Base-by-base conservation (phyloP, 1,140 invertebrate species). In the Saccostrea echinata region DNA sequence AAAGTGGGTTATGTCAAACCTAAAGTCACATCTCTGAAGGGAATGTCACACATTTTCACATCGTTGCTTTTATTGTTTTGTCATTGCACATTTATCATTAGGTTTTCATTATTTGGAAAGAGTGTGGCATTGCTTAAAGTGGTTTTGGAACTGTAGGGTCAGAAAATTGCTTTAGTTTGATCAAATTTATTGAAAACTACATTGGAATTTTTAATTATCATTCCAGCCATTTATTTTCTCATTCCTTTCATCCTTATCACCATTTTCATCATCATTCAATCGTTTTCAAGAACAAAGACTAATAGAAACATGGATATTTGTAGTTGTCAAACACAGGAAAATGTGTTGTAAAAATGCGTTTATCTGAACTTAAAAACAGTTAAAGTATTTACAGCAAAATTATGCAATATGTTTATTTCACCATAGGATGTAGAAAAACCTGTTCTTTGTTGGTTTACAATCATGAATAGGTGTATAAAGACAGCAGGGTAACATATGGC, bases 41-140 rank as follows among this genome's bases (percentile, higher is more conserved):
- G 24, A 64, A n/a, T 64, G 57, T 64, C 57, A 43, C 43, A 43
- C 43, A 64, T 64, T 64, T 64, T 64, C n/a, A 64, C 57, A 64
- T 33, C 24, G 11, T 76, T 18, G 68, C 68, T 76, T 76, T 76
- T 76, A 33, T 27, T 30, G 68, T 76, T 76, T 16, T 76, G 68
- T 76, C 68, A 76, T 76, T 76, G 68, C 68, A 76, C 68, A 76
- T 76, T 76, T 76, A 27, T 76, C 12, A 27, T 76, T 76, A 76
- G 27, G 68, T 76, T 76, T 76, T 76, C 30, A 33, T 16, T 27
- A 13, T 76, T 76, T 71, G 0, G 68, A 33, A 33, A 33, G 27
- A 30, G 27, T 6, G n/a, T 61, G 18, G 18, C 55, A 61, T 61
- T 61, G 55, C 16, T 61, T 21, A 61, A 6, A 21, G 8, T 61